phyloP scores from a whole-genome alignment of 1,140 invertebrate species.

The Neodiprion lecontei region DNA sequence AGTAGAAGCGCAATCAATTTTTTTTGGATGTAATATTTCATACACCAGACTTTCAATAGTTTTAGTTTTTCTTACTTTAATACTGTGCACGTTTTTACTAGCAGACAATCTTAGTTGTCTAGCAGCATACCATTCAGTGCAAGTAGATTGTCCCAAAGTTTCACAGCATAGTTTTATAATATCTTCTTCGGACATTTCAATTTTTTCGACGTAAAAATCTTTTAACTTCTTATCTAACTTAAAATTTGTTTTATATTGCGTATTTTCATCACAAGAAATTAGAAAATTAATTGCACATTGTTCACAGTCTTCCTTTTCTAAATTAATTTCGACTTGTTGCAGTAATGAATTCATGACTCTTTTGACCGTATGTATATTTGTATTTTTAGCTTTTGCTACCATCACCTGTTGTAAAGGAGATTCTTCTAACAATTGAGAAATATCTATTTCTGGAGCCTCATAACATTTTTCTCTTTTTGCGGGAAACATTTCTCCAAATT shows the following conservation, averaged over 20 bases:
- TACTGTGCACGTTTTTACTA: conserved; percentile 36
- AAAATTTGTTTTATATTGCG: conserved; percentile 5
- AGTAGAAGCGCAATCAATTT: conserved; percentile 18
- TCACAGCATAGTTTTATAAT: conserved; percentile 42
- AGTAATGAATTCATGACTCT: conserved; percentile 19
- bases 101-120: conserved; percentile 33
- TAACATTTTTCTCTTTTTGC: too few species aligned
- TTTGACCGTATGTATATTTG: conserved; percentile 10
- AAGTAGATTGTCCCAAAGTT: conserved; percentile 36
- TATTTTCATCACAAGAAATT: conserved; percentile 17
- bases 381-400: conserved; percentile 23
- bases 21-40: conserved; percentile 17
- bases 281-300: conserved; percentile 17
- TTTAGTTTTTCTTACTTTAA: conserved; percentile 32
- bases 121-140: conserved; percentile 30
- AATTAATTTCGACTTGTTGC: conserved; percentile 12
- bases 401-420: too few species aligned
- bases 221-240: conserved; percentile 26
- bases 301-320: conserved; percentile 21
- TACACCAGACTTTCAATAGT: conserved; percentile 13
- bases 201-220: conserved; percentile 35
- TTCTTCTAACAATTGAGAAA: too few species aligned
- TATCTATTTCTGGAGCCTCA: too few species aligned
- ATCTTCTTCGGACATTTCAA: conserved; percentile 36
- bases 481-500: conserved; percentile 31